These are phyloP conservation scores for Lepidotrigona ventralis DNA, from an alignment of 1,140 invertebrate genomes.

Conservation along the genomic window DNA sequence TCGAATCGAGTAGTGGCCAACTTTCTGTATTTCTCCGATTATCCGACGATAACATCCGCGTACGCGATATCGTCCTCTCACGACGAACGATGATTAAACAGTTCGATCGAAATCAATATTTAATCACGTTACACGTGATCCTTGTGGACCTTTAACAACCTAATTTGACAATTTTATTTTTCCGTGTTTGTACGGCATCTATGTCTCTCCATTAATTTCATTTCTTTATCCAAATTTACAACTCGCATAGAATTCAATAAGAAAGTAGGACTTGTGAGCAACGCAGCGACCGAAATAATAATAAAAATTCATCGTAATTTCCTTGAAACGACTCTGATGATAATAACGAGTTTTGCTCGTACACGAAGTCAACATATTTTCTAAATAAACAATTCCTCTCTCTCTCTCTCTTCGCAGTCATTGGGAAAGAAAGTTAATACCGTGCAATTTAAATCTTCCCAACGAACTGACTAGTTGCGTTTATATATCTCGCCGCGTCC, in stretches of 20 bases:
- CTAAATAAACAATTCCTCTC: not conserved
- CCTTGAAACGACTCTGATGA: too few relatives aligned
- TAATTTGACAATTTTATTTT: not conserved
- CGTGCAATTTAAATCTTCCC: not conserved
- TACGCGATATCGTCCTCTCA: not conserved
- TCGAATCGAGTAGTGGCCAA: not conserved
- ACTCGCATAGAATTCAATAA: not conserved
- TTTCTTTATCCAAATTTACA: too few relatives aligned
- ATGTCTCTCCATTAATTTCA: not conserved
- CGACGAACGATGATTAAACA: not conserved
- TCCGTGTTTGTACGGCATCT: not conserved
- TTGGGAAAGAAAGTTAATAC: not conserved
- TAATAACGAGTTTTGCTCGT: too few relatives aligned
- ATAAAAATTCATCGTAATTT: not conserved
- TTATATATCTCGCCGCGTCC: conserved; percentile 64
- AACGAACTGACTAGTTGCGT: conserved; percentile 20
- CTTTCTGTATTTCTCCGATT: too few relatives aligned
- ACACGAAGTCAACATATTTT: not conserved
- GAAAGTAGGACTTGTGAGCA: not conserved
- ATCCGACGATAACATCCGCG: not conserved
- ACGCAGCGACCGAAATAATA: not conserved
- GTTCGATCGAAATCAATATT: not conserved
- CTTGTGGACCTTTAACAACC: not conserved
- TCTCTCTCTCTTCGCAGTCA: too few relatives aligned
- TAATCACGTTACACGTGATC: not conserved